Percentiles rank a stretch among this genome's conserved stretches.
Evolutionary conservation across 2,888 invertebrate genomes (phyloP).

Genomic region (Apodemia hepburni): DNA sequence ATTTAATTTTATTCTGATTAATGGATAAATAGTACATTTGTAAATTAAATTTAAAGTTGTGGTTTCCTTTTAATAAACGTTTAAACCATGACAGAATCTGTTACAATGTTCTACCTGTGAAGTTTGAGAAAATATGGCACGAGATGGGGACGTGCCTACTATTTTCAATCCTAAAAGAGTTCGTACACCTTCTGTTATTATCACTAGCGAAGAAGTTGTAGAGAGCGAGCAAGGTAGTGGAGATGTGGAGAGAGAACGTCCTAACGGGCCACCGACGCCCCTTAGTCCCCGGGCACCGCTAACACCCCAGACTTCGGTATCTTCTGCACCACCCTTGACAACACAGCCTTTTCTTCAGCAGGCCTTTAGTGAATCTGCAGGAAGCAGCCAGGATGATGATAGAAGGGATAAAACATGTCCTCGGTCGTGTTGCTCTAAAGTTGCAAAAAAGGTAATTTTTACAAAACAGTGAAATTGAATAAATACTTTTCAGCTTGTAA

Average conservation of each 20-base stretch:
- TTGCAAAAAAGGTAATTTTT: slow-evolving; percentile 87
- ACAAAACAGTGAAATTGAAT: not conserved
- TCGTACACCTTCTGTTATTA: slow-evolving; percentile 84
- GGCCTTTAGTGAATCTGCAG: slow-evolving; percentile 73
- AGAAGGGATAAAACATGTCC: slow-evolving; percentile 81
- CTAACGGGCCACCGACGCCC: slow-evolving; percentile 72
- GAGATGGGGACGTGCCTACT: slow-evolving; percentile 89
- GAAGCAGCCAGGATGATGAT: slow-evolving; percentile 83
- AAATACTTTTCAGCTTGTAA: not conserved
- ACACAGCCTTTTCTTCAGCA: slow-evolving; percentile 73
- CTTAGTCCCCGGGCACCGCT: slow-evolving; percentile 66
- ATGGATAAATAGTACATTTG: slow-evolving; percentile 19
- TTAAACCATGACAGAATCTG: slow-evolving; percentile 28
- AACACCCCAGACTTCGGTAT: slow-evolving; percentile 70
- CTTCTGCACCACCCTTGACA: slow-evolving; percentile 69
- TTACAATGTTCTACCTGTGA: slow-evolving; percentile 36
- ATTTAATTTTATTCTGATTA: slow-evolving; percentile 14
- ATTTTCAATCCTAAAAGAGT: slow-evolving; percentile 89
- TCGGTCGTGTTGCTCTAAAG: slow-evolving; percentile 89
- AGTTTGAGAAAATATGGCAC: slow-evolving; percentile 73
- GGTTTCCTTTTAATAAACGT: slow-evolving; percentile 8
- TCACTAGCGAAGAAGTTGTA: slow-evolving; percentile 82
- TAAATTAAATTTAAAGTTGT: slow-evolving; percentile 34
- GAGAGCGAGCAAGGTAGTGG: slow-evolving; percentile 54
- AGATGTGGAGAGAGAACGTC: slow-evolving; percentile 57